These are phyloP conservation scores for Campoplex capitator DNA, from an alignment of 2,888 invertebrate species.

Conservation along the genomic window DNA sequence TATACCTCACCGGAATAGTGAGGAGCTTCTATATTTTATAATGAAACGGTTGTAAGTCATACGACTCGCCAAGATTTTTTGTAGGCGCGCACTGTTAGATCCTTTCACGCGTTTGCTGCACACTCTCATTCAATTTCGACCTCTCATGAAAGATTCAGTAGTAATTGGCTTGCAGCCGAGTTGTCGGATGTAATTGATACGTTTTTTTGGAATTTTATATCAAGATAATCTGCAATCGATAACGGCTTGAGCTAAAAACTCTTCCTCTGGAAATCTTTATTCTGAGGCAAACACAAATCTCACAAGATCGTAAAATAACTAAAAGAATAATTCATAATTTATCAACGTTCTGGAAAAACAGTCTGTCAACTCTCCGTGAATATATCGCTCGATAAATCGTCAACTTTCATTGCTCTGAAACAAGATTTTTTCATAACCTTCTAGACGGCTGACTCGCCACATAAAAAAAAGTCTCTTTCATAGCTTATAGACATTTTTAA, in stretches of 20 bases:
- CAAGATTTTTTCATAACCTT: background rate
- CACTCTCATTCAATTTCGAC: slow-evolving; percentile 53
- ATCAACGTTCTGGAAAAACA: background rate
- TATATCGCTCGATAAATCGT: background rate
- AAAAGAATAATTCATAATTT: background rate
- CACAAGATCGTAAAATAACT: background rate
- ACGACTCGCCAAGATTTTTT: slow-evolving; percentile 38
- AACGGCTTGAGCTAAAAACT: background rate
- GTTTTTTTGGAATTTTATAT: background rate
- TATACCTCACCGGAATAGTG: slow-evolving; percentile 16
- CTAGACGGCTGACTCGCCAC: background rate
- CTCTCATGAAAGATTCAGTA: slow-evolving; percentile 14
- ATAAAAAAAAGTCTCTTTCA: background rate
- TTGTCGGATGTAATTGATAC: background rate
- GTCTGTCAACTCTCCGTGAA: background rate
- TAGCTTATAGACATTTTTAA: background rate
- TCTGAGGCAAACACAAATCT: background rate
- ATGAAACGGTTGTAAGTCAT: slow-evolving; percentile 55
- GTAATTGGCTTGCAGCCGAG: background rate
- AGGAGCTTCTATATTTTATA: slow-evolving; percentile 35
- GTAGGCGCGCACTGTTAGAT: slow-evolving; percentile 19
- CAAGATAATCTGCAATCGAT: background rate
- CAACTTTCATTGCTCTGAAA: background rate
- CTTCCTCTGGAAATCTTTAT: background rate
- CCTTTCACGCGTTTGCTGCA: slow-evolving; percentile 45